Evolutionary conservation across 2,797 vertebrate species (phyloP), one percentile per base, ranked within the genome.

Genomic region (Neostethus bicornis): DNA sequence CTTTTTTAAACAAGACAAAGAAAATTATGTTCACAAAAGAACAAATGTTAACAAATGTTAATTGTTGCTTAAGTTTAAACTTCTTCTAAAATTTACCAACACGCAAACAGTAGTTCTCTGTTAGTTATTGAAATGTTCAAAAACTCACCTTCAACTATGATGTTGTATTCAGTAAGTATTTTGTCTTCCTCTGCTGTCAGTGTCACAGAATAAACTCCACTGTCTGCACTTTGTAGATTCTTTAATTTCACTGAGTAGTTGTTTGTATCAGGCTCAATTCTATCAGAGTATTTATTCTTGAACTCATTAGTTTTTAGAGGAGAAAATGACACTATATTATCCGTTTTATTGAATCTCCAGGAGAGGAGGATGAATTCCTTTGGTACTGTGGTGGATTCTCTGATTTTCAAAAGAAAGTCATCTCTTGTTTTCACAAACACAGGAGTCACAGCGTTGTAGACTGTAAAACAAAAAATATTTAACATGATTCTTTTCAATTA

Each of bases 101-200:
- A 34, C 9, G 9, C 3, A 19, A 31, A n/a, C 7, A 11, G 17
- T 19, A 21, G 4, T 1, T 14, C 10, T 29, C 3, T 5, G 5
- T 23, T 1, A n/a, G 14, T 8, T 5, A 43, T 3, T 13, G 8
- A 59, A 10, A 48, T 12, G 3, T 49, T 29, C 7, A 54, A 7
- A 44, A 7, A 62, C 77, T 13, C 19, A 87, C 87, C 74, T 47
- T 75, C 43, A 26, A 87, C 71, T 55, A 2, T 51, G 25, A 87
- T 4, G 0, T 12, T 12, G 41, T 82, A 57, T 13, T 50, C 2
- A 34, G 16, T 21, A 4, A 29, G 0, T 28, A 0, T 13, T 23
- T 10, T 0, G 0, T 7, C 6, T 14, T 3, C 0, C 29, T 0
- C 1, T 0, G 0, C 0, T 1, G 1, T 0, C 2, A n/a, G 0